Evolutionary conservation across 2,888 invertebrate species (phyloP), one percentile per base, ranked within the genome.

Genomic region (Elysia crispata): DNA sequence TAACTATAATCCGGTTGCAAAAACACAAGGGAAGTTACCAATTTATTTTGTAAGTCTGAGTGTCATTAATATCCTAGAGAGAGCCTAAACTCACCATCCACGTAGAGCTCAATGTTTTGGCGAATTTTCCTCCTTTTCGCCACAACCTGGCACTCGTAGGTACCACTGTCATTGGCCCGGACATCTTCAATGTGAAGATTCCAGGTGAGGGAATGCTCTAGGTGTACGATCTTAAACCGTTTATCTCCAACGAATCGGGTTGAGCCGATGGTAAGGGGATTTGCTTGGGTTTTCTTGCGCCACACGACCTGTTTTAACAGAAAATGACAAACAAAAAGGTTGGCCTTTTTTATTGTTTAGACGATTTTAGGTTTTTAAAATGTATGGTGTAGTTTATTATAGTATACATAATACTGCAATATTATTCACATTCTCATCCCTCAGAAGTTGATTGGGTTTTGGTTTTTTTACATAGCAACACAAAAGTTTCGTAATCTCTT

Each of bases 81-180:
- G n/a, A n/a, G n/a, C 41, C 41, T 41, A 6, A 31, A 67, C 84
- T 57, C 83, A 87, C 87, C 86, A 76, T 83, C 75, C 1, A 87
- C 85, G 23, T 76, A 83, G 18, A 87, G 83, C 66, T 84, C 75
- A 54, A 88, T 81, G 13, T 81, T 66, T 79, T 84, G 83, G 28
- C 85, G 81, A 75, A 88, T 86, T 74, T 80, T 67, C 20, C 85
- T 84, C n/a, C 82, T 83, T 54, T 80, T 82, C 0, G 87, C 85
- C 76, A 60, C 60, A 23, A 60, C 86, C 57, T 88, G 88, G 75
- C 88, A 88, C 82, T 88, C 88, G 76, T 88, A 87, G 13, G 82
- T 82, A 20, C 86, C 88, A 0, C 85, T 84, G 76, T 88, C 86
- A 20, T 82, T 80, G 0, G 82, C 83, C 41, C 84, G 81, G 3